A percentile compares a stretch with the other conserved stretches of the same genome.
Conservation (phyloP, 2,113 vertebrate genomes). For the Delphinus delphis region DNA sequence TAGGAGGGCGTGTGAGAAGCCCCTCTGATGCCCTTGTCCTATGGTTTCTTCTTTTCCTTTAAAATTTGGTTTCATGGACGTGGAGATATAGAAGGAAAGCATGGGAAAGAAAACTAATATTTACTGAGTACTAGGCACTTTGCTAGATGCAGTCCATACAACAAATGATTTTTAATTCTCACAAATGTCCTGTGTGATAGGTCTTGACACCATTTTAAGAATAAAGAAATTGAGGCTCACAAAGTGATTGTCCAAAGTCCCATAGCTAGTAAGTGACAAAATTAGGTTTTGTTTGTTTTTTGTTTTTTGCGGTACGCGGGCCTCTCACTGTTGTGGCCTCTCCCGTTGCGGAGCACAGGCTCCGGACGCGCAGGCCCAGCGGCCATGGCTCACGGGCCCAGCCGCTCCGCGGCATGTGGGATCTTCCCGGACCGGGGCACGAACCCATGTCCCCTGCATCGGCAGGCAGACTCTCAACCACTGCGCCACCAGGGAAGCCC, state of each 20-base stretch:
- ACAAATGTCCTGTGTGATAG: background rate
- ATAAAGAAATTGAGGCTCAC: background rate
- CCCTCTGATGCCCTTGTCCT: no score
- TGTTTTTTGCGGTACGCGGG: no score
- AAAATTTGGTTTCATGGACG: background rate
- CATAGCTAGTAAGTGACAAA: background rate
- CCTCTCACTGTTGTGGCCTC: no score
- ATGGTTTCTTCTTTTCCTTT: background rate
- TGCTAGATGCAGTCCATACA: background rate
- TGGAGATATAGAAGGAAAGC: background rate
- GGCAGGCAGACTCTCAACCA: rapidly evolving
- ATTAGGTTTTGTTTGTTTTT: background rate
- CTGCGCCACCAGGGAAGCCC: no score
- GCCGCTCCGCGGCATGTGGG: no score
- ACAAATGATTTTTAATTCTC: conserved; percentile 1
- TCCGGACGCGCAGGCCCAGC: no score
- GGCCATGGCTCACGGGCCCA: no score
- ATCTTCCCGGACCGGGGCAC: no score
- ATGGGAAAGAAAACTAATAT: background rate
- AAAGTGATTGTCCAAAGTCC: background rate
- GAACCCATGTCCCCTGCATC: no score
- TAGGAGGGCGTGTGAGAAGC: rapidly evolving
- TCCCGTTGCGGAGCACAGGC: no score
- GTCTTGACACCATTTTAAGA: conserved; percentile 4
- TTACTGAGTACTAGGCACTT: background rate